Conservation (phyloP, 1,140 invertebrate genomes). For the Coelopa frigida region DNA sequence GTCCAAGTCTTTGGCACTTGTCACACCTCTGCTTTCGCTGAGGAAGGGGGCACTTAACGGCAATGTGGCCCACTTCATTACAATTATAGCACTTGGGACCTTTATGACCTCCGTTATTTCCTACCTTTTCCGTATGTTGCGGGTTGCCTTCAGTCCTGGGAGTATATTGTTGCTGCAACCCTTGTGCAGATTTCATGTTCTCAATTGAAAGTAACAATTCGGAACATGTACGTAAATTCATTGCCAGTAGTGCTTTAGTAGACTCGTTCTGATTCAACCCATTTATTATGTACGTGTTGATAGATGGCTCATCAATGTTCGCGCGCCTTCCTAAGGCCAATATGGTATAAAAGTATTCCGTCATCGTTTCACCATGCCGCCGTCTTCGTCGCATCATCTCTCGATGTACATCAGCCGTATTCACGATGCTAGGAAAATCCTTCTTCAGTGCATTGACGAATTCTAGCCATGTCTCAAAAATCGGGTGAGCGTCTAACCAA, state of each 20-base stretch:
- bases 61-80: background rate
- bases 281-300: background rate
- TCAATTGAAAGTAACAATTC: background rate
- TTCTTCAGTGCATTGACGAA: background rate
- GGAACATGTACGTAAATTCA: background rate
- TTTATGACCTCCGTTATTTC: background rate
- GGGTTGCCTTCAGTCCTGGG: background rate
- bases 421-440: conserved; percentile 1
- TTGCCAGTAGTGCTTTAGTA: background rate
- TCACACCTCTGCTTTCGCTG: too few species aligned
- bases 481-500: conserved; percentile 1
- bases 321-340: background rate
- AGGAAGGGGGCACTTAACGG: too few species aligned
- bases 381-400: background rate
- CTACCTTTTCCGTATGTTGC: too few species aligned
- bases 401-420: background rate
- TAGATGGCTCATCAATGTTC: conserved; percentile 1
- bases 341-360: conserved; percentile 4
- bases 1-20: too few species aligned
- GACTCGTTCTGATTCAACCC: background rate
- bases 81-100: conserved; percentile 6
- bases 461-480: conserved; percentile 4
- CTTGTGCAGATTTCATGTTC: background rate
- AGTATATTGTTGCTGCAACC: background rate
- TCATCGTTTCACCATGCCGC: background rate